Evolutionary conservation across 1,140 invertebrate species (phyloP).

Genomic region (Zaprionus inermis): DNA sequence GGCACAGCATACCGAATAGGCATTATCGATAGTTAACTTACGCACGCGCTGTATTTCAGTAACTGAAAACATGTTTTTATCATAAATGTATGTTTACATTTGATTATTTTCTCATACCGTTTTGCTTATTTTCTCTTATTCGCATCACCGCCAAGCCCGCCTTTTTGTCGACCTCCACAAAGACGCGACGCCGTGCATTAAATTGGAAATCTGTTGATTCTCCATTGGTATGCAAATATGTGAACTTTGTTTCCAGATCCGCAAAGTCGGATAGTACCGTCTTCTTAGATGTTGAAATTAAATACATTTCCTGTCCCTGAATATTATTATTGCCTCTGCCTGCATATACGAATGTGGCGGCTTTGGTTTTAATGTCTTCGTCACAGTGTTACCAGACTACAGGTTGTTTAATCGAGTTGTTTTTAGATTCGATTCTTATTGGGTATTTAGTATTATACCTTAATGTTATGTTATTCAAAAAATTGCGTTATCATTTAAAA

Average conservation of each 20-base stretch:
- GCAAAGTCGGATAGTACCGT: conserved; percentile 77
- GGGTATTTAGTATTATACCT: background rate
- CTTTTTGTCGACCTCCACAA: conserved; percentile 78
- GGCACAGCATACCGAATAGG: conserved; percentile 69
- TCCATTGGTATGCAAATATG: conserved; percentile 63
- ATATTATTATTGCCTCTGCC: conserved; percentile 6
- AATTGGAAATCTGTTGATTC: conserved; percentile 78
- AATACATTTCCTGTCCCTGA: conserved; percentile 55
- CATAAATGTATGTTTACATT: background rate
- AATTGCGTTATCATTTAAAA: background rate
- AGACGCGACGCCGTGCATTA: conserved; percentile 64
- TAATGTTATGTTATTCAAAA: background rate
- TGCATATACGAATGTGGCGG: conserved; percentile 20
- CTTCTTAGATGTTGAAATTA: conserved; percentile 74
- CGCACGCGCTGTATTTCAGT: conserved; percentile 75
- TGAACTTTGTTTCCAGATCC: conserved; percentile 73
- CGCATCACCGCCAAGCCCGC: conserved; percentile 76
- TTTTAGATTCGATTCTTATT: background rate
- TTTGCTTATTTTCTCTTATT: conserved; percentile 67
- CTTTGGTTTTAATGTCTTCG: conserved; percentile 5
- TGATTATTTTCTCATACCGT: conserved; percentile 26
- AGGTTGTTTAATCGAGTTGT: background rate
- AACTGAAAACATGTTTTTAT: conserved; percentile 25
- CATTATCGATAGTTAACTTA: conserved; percentile 78
- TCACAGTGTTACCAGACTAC: background rate